These are phyloP conservation scores for Orthosia cruda DNA, from an alignment of 2,888 invertebrate species.

Conservation along the genomic window DNA sequence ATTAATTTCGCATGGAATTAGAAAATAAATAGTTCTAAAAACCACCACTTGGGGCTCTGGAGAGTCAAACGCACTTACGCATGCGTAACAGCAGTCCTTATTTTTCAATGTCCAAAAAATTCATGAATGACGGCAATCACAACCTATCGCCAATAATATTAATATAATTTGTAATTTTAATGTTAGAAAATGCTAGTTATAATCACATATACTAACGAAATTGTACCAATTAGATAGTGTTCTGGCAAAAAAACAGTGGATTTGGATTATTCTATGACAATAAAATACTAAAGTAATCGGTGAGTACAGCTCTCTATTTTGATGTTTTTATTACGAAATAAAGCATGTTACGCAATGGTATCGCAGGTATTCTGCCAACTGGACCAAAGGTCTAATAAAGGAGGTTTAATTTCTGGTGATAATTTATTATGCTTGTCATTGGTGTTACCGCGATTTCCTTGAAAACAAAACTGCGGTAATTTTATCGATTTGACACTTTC, in stretches of 20 bases:
- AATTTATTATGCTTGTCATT: constrained; percentile 47
- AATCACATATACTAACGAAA: constrained; percentile 79
- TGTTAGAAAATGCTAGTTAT: constrained; percentile 87
- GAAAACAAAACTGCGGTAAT: constrained; percentile 91
- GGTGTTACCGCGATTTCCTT: constrained; percentile 74
- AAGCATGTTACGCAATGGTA: constrained; percentile 67
- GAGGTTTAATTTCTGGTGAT: constrained; percentile 37
- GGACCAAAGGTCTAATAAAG: constrained; percentile 20
- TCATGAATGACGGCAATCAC: constrained; percentile 89
- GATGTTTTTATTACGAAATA: constrained; percentile 74
- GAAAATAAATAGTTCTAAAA: constrained; percentile 34
- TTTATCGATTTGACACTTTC: constrained; percentile 90
- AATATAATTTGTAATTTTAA: constrained; percentile 82
- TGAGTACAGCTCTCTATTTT: constrained; percentile 76
- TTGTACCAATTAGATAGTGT: constrained; percentile 89
- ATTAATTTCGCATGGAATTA: not conserved
- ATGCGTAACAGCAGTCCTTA: constrained; percentile 83
- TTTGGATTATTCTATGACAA: constrained; percentile 84
- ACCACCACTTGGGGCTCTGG: constrained; percentile 72
- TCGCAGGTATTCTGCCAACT: constrained; percentile 54
- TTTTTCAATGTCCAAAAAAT: constrained; percentile 84
- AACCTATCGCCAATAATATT: constrained; percentile 84
- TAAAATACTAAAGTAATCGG: constrained; percentile 78
- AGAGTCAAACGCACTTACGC: constrained; percentile 75
- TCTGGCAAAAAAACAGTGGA: constrained; percentile 76